These are phyloP conservation scores for Sylvia borin DNA, from an alignment of 2,797 vertebrate species.

Conservation along the genomic window DNA sequence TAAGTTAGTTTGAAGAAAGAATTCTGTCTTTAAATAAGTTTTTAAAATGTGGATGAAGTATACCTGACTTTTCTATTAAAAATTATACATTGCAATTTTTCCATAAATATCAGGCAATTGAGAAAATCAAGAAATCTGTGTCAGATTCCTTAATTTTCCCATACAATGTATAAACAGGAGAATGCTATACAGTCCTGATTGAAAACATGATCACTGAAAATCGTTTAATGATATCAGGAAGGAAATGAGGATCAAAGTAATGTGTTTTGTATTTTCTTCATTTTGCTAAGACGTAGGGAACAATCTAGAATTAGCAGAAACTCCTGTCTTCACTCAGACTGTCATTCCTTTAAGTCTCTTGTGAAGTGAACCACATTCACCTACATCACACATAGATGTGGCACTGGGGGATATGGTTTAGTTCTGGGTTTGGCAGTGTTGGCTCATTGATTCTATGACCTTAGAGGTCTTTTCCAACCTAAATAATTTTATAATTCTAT, in stretches of 20 bases:
- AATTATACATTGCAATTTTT: not conserved
- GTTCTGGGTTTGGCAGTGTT: not conserved
- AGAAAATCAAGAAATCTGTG: not conserved
- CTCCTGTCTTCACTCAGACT: not conserved
- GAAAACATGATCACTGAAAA: not conserved
- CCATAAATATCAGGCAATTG: not conserved
- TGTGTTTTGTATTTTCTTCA: not conserved
- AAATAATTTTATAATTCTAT: not conserved
- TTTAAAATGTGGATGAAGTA: not conserved
- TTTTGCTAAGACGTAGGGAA: not conserved
- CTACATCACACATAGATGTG: accelerated
- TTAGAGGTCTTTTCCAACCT: not conserved
- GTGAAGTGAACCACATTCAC: accelerated
- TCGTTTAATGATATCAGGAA: not conserved
- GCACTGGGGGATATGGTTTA: not conserved
- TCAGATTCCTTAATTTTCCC: not conserved
- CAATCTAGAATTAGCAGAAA: not conserved
- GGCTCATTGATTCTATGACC: accelerated
- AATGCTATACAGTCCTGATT: not conserved
- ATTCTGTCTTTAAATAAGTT: not conserved
- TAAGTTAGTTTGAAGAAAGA: not conserved
- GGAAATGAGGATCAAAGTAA: not conserved
- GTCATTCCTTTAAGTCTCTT: not conserved
- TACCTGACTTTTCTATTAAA: not conserved
- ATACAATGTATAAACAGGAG: not conserved